phyloP scores from a whole-genome alignment of 1,140 invertebrate genomes.

The Myzus persicae region DNA sequence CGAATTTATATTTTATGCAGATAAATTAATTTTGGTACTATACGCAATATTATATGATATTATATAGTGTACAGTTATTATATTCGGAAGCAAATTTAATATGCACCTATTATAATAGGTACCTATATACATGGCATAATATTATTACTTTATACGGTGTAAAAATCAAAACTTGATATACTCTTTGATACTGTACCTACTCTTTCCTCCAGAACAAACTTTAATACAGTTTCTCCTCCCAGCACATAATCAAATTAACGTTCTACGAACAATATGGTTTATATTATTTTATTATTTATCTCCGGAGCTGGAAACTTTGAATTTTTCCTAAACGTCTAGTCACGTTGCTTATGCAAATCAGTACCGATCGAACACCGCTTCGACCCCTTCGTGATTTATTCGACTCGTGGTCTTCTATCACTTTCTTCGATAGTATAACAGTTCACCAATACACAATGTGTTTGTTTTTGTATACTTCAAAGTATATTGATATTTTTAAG shows the following conservation, averaged over 20 bases:
- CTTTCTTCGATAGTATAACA: neutral
- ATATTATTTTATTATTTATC: neutral
- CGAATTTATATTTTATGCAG: constrained; percentile 10
- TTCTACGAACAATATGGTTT: neutral
- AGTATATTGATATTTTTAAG: neutral
- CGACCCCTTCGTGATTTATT: neutral
- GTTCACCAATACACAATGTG: neutral
- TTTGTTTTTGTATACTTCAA: neutral
- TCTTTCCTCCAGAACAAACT: neutral
- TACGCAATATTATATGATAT: neutral
- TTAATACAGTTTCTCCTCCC: neutral
- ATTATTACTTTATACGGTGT: neutral
- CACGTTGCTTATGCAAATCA: neutral
- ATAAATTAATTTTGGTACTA: constrained; percentile 5
- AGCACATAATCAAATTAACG: neutral
- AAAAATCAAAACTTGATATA: neutral
- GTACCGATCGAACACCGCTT: neutral
- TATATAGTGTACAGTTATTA: constrained; percentile 1
- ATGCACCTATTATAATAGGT: neutral
- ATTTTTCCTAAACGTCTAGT: neutral
- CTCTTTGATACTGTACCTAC: neutral
- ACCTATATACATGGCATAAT: neutral
- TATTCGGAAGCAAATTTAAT: neutral
- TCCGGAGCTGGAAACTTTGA: neutral
- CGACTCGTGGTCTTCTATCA: neutral